Conservation (phyloP, 2,888 invertebrate genomes). For the Mongoloraphidia duomilia region DNA sequence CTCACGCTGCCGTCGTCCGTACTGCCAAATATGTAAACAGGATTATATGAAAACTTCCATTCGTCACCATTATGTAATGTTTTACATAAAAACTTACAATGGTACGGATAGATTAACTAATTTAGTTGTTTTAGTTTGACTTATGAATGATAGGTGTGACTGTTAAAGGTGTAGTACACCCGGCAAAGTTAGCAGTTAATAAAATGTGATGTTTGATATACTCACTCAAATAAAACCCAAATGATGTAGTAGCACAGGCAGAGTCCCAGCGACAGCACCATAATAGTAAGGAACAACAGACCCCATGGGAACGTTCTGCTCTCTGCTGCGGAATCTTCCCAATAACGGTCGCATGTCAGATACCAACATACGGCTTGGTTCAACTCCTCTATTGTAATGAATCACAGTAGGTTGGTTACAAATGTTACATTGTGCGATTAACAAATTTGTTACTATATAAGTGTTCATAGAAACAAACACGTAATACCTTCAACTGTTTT, state of each 20-base stretch:
- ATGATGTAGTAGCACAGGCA: constrained; percentile 86
- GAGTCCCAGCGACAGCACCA: constrained; percentile 66
- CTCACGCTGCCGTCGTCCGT: constrained; percentile 55
- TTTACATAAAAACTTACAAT: not conserved
- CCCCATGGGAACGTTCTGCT: constrained; percentile 73
- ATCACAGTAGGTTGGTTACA: constrained; percentile 6
- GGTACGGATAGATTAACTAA: not conserved
- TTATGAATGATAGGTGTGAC: too few relatives aligned
- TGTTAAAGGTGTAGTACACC: too few relatives aligned
- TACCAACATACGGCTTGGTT: constrained; percentile 86
- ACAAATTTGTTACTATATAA: not conserved
- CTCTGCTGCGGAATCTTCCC: constrained; percentile 68
- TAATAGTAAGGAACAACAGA: constrained; percentile 57
- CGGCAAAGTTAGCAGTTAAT: too few relatives aligned
- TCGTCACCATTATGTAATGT: not conserved
- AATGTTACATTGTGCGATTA: not conserved
- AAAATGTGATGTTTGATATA: constrained; percentile 20
- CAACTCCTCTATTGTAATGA: constrained; percentile 52
- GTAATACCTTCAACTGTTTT: constrained; percentile 68
- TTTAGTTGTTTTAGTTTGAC: too few relatives aligned
- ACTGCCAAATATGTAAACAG: constrained; percentile 28
- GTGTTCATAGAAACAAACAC: constrained; percentile 5
- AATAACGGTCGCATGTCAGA: constrained; percentile 80
- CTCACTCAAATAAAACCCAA: constrained; percentile 87
- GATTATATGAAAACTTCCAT: too few relatives aligned